Base-by-base conservation (phyloP, 2,888 invertebrate species). In the Aspidapion aeneum region DNA sequence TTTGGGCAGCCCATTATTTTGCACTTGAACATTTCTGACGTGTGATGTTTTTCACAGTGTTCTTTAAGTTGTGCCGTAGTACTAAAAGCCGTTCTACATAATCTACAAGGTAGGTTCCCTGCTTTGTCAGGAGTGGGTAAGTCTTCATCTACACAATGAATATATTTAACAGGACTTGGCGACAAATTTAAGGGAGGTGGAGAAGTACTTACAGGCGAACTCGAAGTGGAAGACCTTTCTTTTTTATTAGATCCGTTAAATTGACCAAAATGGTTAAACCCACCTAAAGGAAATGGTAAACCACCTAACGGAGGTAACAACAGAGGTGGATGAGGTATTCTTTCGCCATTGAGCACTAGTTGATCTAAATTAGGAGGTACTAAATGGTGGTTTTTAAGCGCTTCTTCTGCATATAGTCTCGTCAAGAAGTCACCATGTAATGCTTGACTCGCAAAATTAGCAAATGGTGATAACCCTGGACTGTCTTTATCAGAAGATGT, bases 391-490 rank as follows among this genome's bases (percentile, higher is more conserved):
- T 65, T 66, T 71, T 81, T 81, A 69, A 89, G 85, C 62, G 90
- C 82, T 65, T 88, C 88, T 72, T 90, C 90, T 1, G 91, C 91
- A 75, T 91, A 93, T 18, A 90, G 84, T 68, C 92, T 84, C 0
- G 91, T 87, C 62, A 94, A 82, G 59, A 93, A 85, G 74, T 94
- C 94, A 63, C 90, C 89, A 78, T 93, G 93, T 54, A 93, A 83
- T 62, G 88, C 83, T 35, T 87, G 82, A 73, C 85, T 87, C 21
- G 86, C 82, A 51, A 83, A 76, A 21, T 85, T 86, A 48, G 86
- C 82, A 69, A 83, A 82, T 48, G 84, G 83, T 49, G 82, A 80
- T 68, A 83, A 72, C 69, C 79, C 80, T 18, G 80, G 73, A 59
- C 77, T 72, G 21, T 79, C 74, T 61, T 82, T 82, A 63, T 85